Evolutionary conservation across 35 echinoderm and acorn worm genomes (phyloP).

Genomic region (Amphiura filiformis): DNA sequence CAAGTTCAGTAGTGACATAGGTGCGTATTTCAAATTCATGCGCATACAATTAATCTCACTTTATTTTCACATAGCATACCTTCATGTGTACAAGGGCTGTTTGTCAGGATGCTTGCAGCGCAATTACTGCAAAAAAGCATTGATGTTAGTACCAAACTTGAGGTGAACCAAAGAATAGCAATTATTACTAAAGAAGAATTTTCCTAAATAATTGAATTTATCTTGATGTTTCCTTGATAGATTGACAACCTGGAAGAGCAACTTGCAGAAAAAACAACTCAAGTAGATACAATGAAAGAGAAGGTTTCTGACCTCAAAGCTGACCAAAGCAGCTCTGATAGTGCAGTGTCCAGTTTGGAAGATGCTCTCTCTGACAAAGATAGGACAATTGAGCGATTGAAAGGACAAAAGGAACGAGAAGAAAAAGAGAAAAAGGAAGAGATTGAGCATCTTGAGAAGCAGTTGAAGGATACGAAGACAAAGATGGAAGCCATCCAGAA

Average conservation of each 20-base stretch:
- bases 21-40: too few relatives aligned
- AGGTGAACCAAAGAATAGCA: too few relatives aligned
- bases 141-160: too few relatives aligned
- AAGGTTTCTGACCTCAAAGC: constrained; percentile 64
- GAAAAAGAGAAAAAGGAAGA: constrained; percentile 60
- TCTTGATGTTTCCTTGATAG: constrained; percentile 36
- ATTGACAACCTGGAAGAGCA: constrained; percentile 96
- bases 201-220: too few relatives aligned
- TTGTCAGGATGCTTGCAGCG: too few relatives aligned
- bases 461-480: constrained; percentile 58
- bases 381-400: constrained; percentile 36
- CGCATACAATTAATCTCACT: too few relatives aligned
- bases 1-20: too few relatives aligned
- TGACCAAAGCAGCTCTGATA: constrained; percentile 87
- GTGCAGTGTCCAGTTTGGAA: constrained; percentile 92
- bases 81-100: too few relatives aligned
- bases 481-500: constrained; percentile 60
- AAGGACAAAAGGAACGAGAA: constrained; percentile 59
- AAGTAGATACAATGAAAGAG: constrained; percentile 26
- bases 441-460: constrained; percentile 43
- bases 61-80: too few relatives aligned
- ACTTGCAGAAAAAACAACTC: constrained; percentile 68
- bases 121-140: too few relatives aligned
- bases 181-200: too few relatives aligned
- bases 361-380: constrained; percentile 94